Base-by-base conservation (phyloP, 53 echinoderm and acorn worm species). In the Henricia sp. region DNA sequence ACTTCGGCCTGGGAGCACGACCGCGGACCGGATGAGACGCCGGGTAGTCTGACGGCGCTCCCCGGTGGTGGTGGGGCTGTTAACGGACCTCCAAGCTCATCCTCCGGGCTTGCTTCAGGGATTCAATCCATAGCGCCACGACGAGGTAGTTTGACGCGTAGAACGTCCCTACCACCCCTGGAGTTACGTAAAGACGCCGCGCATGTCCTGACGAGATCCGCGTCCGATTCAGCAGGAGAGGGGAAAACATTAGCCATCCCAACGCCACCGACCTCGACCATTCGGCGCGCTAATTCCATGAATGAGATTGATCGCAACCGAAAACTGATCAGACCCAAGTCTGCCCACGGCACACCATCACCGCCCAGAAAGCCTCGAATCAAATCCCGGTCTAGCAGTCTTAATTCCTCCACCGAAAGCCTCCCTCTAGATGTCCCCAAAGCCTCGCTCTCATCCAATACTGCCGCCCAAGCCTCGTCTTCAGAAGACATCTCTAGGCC, bases 361-460 rank as follows among this genome's bases (percentile, higher is more conserved):
- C 10, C 13, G 3, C 63, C 48, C 30, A 42, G 48, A 2, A 20
- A 46, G 17, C 80, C 21, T 24, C 9, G 36, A 11, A 62, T 29
- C 23, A 32, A 48, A 30, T 34, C 44, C 4, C 6, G 25, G 13
- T 44, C 80, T 1, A 33, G 34, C 16, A 80, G 80, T 34, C 20
- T 63, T 2, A 65, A 80, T 64, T 80, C 80, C 6, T 80, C 80
- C 32, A 50, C 63, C 1, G 80, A 80, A 16, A 80, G 64, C 43
- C 64, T 80, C 12, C 65, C 80, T 11, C 64, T 64, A n/a, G 64
- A 64, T 12, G 11, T 60, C 1, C 32, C 50, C 23, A 62, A 40
- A 3, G 46, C n/a, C 11, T 11, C 2, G 21, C 26, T 3, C n/a
- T 28, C n/a, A 51, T n/a, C 35, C 3, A 52, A 32, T 21, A 1